A percentile compares a stretch with the other conserved stretches of the same genome.
Conservation (phyloP, 2,888 invertebrate genomes). For the Falcaria lacertinaria region DNA sequence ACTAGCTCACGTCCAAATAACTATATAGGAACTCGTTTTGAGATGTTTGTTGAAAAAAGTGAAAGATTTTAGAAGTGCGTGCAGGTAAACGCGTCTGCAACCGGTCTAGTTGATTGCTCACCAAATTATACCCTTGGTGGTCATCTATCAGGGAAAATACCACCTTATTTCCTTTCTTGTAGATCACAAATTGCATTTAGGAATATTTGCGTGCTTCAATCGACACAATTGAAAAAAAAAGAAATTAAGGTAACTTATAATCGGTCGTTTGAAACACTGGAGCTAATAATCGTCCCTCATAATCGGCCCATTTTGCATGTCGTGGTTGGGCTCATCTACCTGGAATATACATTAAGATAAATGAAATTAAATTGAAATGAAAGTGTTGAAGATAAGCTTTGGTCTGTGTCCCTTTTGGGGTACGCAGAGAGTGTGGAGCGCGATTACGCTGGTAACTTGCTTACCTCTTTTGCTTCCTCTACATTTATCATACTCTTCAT, state of each 20-base stretch:
- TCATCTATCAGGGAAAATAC: slow-evolving; percentile 19
- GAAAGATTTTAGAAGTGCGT: slow-evolving; percentile 38
- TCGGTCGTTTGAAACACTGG: slow-evolving; percentile 3
- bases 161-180: slow-evolving; percentile 15
- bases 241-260: slow-evolving; percentile 35
- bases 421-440: too few relatives aligned
- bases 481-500: too few relatives aligned
- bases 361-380: too few relatives aligned
- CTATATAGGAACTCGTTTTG: slow-evolving; percentile 14
- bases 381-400: too few relatives aligned
- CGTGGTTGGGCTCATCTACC: too few relatives aligned
- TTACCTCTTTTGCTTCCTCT: too few relatives aligned
- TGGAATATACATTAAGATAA: too few relatives aligned
- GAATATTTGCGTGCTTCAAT: slow-evolving; percentile 29
- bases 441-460: too few relatives aligned
- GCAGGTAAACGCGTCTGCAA: slow-evolving; percentile 58
- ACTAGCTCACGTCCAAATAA: slow-evolving; percentile 36
- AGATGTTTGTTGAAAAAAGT: slow-evolving; percentile 21
- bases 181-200: slow-evolving; percentile 8
- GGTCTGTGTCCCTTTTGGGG: too few relatives aligned
- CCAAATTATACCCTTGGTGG: slow-evolving; percentile 42
- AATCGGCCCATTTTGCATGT: not conserved
- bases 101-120: slow-evolving; percentile 54
- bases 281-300: slow-evolving; percentile 13
- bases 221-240: slow-evolving; percentile 34